Evolutionary conservation across 2,888 invertebrate species (phyloP), one percentile per base, ranked within the genome.

Genomic region (Trichopria drosophilae): DNA sequence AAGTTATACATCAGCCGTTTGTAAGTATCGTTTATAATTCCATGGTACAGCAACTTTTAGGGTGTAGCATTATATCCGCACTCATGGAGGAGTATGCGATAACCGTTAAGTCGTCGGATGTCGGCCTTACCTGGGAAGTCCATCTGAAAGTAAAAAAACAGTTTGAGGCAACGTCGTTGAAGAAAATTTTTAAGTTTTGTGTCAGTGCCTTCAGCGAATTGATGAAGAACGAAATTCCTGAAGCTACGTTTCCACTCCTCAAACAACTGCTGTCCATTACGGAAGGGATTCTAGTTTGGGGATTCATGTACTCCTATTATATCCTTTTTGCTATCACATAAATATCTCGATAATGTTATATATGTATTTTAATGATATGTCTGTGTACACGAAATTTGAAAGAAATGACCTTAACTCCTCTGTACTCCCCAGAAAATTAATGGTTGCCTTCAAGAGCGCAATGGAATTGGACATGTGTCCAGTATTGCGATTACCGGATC

Each of bases 71-170:
- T 42, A 84, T 95, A 65, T 80, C 86, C 47, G 86, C 90, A 7
- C 79, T 95, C 36, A 85, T 94, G 80, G 90, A 90, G 78, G 94
- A 94, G 75, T 93, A 91, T 78, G 87, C 90, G 6, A 88, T 84
- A 22, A 89, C 91, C 4, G 85, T 87, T 1, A 87, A 90, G 68
- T 90, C 93, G 2, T 86, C 91, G 23, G 91, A 91, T 76, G 87
- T 92, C 9, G 92, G 93, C 5, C 78, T 94, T 39, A 86, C 92
- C 32, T 93, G 90, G 90, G 92, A 92, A 75, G 83, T 87, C 24
- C 93, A 95, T 76, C 85, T 88, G 65, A 82, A 84, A 67, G 85
- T 90, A 22, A 94, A 93, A 75, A 85, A 85, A 64, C 83, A 86
- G 31, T 94, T 95, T 78, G 93, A 94, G 80, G 83, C 80, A 16